phyloP scores from a whole-genome alignment of 2,113 vertebrate genomes.

The Platysteira castanea region DNA sequence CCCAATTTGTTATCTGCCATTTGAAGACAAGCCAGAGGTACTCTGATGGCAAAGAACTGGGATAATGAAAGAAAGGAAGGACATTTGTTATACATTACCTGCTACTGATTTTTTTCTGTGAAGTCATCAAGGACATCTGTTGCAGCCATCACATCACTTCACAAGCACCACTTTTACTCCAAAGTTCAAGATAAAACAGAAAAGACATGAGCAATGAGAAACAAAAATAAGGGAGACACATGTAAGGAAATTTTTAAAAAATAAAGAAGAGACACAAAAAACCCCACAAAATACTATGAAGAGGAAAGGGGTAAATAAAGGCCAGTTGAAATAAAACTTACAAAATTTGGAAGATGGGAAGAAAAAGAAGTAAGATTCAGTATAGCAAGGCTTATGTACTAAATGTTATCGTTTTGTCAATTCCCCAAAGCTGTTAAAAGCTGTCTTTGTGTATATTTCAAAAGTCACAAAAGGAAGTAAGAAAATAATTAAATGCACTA shows the following conservation, averaged over 20 bases:
- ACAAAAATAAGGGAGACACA: background rate
- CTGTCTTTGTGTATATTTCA: slow-evolving; percentile 19
- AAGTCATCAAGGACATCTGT: background rate
- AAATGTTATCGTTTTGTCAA: slow-evolving; percentile 14
- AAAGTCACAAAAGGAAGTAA: slow-evolving; percentile 56
- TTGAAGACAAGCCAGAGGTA: background rate
- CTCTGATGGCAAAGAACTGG: background rate
- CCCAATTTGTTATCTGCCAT: background rate
- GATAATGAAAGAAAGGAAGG: background rate
- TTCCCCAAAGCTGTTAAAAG: slow-evolving; percentile 37
- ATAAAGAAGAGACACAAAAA: background rate
- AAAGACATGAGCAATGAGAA: background rate
- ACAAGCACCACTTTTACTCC: background rate
- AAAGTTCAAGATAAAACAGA: background rate
- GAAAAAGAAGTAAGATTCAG: background rate
- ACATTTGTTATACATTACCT: background rate
- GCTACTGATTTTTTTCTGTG: background rate
- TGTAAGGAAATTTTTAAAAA: background rate
- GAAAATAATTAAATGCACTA: slow-evolving; percentile 56
- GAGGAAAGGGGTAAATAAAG: background rate
- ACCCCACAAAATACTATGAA: accelerated
- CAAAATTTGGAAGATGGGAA: background rate
- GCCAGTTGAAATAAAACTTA: background rate
- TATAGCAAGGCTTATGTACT: background rate
- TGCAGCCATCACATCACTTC: background rate